A percentile compares a stretch with the other conserved stretches of the same genome.
Evolutionary conservation across 2,113 vertebrate species (phyloP).

Genomic region (Festucalex cinctus): DNA sequence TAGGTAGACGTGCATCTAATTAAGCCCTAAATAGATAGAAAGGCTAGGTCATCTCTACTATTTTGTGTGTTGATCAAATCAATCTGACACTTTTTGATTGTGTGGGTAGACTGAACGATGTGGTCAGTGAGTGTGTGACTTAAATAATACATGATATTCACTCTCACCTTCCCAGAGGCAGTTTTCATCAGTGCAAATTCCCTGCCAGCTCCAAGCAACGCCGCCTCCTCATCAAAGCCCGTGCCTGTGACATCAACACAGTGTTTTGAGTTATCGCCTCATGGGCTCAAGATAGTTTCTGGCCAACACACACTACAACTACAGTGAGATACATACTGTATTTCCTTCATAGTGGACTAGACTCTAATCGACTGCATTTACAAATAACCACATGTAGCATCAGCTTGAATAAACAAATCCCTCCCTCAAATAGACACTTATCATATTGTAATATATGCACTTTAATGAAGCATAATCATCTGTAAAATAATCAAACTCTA

Average conservation of each 20-base stretch:
- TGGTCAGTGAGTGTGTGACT: neutral
- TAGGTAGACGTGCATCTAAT: neutral
- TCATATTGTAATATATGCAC: neutral
- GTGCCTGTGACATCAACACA: conserved; percentile 78
- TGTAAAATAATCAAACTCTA: neutral
- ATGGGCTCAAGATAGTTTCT: neutral
- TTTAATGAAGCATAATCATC: neutral
- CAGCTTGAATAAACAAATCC: neutral
- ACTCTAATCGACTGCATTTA: neutral
- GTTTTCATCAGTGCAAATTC: conserved; percentile 99
- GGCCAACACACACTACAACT: neutral
- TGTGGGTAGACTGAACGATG: neutral
- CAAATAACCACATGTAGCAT: neutral
- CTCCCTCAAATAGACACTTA: neutral
- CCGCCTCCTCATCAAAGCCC: conserved; percentile 97
- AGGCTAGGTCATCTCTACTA: neutral
- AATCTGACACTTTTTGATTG: neutral
- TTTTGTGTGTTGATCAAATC: neutral
- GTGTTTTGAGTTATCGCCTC: conserved; percentile 14
- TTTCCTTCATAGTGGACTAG: neutral
- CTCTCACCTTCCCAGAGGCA: conserved; percentile 90
- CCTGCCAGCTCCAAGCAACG: conserved; percentile 91
- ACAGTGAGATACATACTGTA: conserved; percentile 1
- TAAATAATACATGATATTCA: neutral
- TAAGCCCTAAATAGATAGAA: neutral